Percentiles rank a stretch among this genome's conserved stretches.
Evolutionary conservation across 2,888 invertebrate species (phyloP).

Genomic region (Dorcus hopei): DNA sequence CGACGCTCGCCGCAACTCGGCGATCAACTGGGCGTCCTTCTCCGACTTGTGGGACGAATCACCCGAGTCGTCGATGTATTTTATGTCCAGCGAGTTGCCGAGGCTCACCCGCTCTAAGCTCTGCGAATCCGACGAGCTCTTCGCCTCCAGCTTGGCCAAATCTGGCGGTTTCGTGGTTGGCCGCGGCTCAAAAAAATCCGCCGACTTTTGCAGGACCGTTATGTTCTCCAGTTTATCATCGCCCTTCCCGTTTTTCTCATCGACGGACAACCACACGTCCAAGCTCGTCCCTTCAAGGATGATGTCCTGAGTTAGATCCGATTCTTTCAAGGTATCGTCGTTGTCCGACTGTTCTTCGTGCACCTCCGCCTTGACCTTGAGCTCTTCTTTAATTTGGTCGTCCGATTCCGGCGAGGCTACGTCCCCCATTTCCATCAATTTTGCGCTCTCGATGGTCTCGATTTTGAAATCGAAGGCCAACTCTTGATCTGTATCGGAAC

Average conservation of each 20-base stretch:
- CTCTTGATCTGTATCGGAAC: slow-evolving; percentile 32
- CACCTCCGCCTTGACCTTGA: slow-evolving; percentile 51
- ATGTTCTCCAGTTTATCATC: slow-evolving; percentile 39
- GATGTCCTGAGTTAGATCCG: slow-evolving; percentile 36
- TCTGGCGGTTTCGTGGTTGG: slow-evolving; percentile 44
- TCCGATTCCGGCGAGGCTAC: slow-evolving; percentile 45
- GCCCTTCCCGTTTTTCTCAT: slow-evolving; percentile 44
- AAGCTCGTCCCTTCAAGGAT: slow-evolving; percentile 49
- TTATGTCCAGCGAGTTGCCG: slow-evolving; percentile 48
- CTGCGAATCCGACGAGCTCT: slow-evolving; percentile 46
- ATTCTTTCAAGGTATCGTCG: slow-evolving; percentile 29
- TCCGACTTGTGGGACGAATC: slow-evolving; percentile 48
- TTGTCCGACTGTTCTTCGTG: slow-evolving; percentile 40
- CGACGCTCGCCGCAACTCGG: slow-evolving; percentile 44
- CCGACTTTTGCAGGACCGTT: slow-evolving; percentile 42
- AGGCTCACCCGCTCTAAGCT: slow-evolving; percentile 41
- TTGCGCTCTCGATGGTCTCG: slow-evolving; percentile 31
- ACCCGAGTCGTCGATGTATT: slow-evolving; percentile 48
- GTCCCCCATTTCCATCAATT: slow-evolving; percentile 23
- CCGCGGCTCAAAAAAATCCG: slow-evolving; percentile 49
- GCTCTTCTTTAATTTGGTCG: slow-evolving; percentile 53
- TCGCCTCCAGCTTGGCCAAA: slow-evolving; percentile 41
- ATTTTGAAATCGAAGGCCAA: slow-evolving; percentile 43
- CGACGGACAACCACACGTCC: slow-evolving; percentile 50
- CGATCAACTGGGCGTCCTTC: slow-evolving; percentile 43